These are phyloP conservation scores for Heterochromis multidens DNA, from an alignment of 2,113 vertebrate genomes.

Conservation along the genomic window DNA sequence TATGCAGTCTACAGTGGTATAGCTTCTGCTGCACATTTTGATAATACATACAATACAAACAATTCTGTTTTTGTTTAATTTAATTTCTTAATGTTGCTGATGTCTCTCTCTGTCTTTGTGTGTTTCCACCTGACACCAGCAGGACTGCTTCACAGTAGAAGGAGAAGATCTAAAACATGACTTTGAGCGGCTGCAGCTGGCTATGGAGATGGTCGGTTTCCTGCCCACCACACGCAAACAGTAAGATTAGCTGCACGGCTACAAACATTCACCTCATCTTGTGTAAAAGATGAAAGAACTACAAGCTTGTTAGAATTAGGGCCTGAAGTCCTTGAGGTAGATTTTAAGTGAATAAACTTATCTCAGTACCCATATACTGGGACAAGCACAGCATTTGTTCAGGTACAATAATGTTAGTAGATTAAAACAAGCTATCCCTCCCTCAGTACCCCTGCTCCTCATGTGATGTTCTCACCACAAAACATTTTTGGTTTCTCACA, in stretches of 20 bases:
- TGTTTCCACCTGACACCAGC: slow-evolving; percentile 39
- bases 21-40: background rate
- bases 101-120: background rate
- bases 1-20: background rate
- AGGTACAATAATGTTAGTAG: background rate
- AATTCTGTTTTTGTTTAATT: background rate
- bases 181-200: slow-evolving; percentile 92
- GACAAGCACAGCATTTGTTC: background rate
- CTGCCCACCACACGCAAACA: slow-evolving; percentile 88
- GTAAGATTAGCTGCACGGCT: slow-evolving; percentile 73
- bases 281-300: background rate
- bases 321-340: too few species aligned
- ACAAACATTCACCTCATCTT: background rate
- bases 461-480: background rate
- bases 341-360: background rate
- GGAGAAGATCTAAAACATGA: slow-evolving; percentile 96
- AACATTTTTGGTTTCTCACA: background rate
- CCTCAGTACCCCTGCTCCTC: background rate
- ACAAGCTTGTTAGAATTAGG: background rate
- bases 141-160: slow-evolving; percentile 93
- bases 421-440: background rate
- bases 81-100: background rate
- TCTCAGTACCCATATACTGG: background rate
- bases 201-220: slow-evolving; percentile 99
- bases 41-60: background rate